phyloP scores from a whole-genome alignment of 2,113 vertebrate genomes.

The Vireo altiloquus region DNA sequence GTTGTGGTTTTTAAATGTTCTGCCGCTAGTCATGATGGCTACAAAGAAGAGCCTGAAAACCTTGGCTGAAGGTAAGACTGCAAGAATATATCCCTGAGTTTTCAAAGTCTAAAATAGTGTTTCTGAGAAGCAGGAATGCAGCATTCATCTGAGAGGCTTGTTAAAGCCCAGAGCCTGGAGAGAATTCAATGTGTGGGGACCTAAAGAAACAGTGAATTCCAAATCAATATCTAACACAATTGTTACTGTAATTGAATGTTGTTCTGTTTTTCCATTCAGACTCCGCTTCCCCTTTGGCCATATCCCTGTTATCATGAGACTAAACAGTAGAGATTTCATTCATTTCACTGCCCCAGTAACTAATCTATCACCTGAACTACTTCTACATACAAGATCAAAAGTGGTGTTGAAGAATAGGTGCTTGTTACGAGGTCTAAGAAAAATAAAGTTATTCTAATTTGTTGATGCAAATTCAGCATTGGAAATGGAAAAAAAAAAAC shows the following conservation, averaged over 20 bases:
- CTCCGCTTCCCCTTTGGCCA: neutral
- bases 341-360: neutral
- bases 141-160: neutral
- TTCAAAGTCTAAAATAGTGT: neutral
- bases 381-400: neutral
- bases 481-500: neutral
- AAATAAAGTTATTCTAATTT: neutral
- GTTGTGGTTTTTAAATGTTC: neutral
- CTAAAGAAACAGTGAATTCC: slow-evolving; percentile 4
- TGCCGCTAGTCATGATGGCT: neutral
- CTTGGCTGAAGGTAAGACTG: neutral
- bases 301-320: neutral
- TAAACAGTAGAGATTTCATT: slow-evolving; percentile 11
- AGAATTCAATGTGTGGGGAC: neutral
- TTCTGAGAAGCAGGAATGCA: neutral
- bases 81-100: neutral
- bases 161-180: neutral
- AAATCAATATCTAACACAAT: slow-evolving; percentile 18
- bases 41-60: neutral
- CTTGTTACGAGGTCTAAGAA: neutral
- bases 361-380: neutral
- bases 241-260: neutral
- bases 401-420: neutral
- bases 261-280: neutral
- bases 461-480: neutral